Conservation (phyloP, 64 coral and sea anemone species). For the Stylophora pistillata region DNA sequence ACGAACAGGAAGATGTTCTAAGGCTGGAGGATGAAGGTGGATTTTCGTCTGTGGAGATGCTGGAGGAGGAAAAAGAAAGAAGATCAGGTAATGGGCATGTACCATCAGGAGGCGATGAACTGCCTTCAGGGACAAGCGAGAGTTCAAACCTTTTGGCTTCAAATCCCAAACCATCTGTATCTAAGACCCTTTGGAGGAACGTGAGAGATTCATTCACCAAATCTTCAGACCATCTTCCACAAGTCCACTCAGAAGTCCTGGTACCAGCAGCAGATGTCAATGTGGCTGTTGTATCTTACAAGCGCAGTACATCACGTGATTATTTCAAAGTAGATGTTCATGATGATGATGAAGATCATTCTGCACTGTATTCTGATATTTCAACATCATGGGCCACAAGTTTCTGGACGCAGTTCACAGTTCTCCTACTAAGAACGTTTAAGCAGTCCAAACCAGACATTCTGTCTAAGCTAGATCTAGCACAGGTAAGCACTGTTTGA, state of each 20-base stretch:
- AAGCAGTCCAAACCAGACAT: conserved; percentile 93
- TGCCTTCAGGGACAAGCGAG: background rate
- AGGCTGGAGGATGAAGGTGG: too few relatives aligned
- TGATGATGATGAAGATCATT: conserved; percentile 67
- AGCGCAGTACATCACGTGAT: conserved; percentile 27
- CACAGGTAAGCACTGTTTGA: conserved; percentile 57
- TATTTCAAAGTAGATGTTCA: conserved; percentile 34
- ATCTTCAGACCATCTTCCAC: background rate
- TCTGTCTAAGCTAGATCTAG: conserved; percentile 83
- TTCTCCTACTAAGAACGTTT: conserved; percentile 82
- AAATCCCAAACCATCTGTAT: background rate
- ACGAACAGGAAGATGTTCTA: background rate
- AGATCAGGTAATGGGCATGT: background rate
- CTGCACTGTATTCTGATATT: conserved; percentile 59
- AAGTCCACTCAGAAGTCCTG: conserved; percentile 3
- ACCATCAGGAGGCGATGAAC: background rate
- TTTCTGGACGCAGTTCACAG: conserved; percentile 96
- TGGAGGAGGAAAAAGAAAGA: background rate
- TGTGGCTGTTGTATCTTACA: conserved; percentile 28
- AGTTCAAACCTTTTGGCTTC: conserved; percentile 1
- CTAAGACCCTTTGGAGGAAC: background rate
- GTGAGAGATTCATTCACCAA: conserved; percentile 3
- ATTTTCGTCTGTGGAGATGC: too few relatives aligned
- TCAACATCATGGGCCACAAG: conserved; percentile 79
- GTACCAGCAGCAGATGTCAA: conserved; percentile 15